A percentile compares a stretch with the other conserved stretches of the same genome.
Evolutionary conservation across 2,888 invertebrate species (phyloP).

Genomic region (Meiosimyza platycephala): DNA sequence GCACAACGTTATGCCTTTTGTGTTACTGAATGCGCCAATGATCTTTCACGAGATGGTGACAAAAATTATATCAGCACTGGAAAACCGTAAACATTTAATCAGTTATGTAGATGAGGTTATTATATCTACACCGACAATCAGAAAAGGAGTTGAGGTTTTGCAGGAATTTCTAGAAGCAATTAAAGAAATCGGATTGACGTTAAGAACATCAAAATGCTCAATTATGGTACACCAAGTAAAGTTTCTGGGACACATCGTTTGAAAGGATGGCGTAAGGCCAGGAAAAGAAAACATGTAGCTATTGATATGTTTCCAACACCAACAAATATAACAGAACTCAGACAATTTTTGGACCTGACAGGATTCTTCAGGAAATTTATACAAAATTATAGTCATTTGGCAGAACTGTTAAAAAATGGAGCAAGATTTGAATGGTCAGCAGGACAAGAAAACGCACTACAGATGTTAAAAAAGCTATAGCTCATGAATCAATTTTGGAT

Average conservation of each 20-base stretch:
- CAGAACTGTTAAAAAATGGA: slow-evolving; percentile 34
- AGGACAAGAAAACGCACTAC: too few relatives aligned
- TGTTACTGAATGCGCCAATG: slow-evolving; percentile 55
- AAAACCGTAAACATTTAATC: too few relatives aligned
- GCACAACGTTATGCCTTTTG: slow-evolving; percentile 58
- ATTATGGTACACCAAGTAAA: slow-evolving; percentile 32
- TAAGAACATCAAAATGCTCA: slow-evolving; percentile 42
- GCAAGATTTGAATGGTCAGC: too few relatives aligned
- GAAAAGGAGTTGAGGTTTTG: too few relatives aligned
- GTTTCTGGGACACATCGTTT: slow-evolving; percentile 39
- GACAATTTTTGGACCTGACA: slow-evolving; percentile 41
- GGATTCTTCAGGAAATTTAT: slow-evolving; percentile 43
- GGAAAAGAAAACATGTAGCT: slow-evolving; percentile 40
- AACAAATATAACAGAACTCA: slow-evolving; percentile 35
- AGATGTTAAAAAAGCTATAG: slow-evolving; percentile 4
- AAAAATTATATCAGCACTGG: too few relatives aligned
- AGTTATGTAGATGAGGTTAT: too few relatives aligned
- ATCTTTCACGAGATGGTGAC: slow-evolving; percentile 54
- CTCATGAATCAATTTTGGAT: slow-evolving; percentile 26
- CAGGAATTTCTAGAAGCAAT: slow-evolving; percentile 38
- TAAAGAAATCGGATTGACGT: slow-evolving; percentile 32
- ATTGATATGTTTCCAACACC: slow-evolving; percentile 38
- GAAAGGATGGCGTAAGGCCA: slow-evolving; percentile 35
- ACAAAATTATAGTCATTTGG: slow-evolving; percentile 25
- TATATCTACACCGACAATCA: too few relatives aligned